phyloP scores from a whole-genome alignment of 2,888 invertebrate genomes.

The Aporophyla nigra region DNA sequence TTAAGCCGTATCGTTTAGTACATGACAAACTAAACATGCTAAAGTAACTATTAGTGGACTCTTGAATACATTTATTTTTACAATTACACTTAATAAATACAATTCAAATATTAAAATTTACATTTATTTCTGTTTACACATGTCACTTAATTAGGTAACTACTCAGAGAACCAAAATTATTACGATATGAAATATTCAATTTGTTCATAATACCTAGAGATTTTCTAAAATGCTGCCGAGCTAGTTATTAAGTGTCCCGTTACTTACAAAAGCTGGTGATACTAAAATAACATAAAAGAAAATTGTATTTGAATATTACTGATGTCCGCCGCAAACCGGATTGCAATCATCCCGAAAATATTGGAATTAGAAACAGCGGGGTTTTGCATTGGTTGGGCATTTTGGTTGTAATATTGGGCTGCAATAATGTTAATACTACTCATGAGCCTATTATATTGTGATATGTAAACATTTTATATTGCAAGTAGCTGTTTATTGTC shows the following conservation, averaged over 20 bases:
- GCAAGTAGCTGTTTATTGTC: too few relatives aligned
- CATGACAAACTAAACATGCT: constrained; percentile 77
- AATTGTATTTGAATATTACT: background rate
- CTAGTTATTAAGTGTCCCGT: background rate
- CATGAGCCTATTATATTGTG: too few relatives aligned
- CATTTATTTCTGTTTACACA: constrained; percentile 54
- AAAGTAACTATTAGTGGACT: constrained; percentile 72
- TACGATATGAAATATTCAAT: constrained; percentile 21
- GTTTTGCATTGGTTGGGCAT: too few relatives aligned
- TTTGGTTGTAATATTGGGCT: too few relatives aligned
- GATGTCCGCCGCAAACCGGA: constrained; percentile 4
- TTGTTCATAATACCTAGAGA: constrained; percentile 22
- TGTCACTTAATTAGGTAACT: constrained; percentile 65
- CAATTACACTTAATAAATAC: constrained; percentile 62
- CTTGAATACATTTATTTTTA: constrained; percentile 67
- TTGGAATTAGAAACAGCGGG: background rate
- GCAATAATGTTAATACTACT: too few relatives aligned
- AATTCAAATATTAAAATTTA: constrained; percentile 59
- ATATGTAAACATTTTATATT: too few relatives aligned
- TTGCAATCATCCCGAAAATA: constrained; percentile 23
- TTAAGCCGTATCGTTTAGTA: constrained; percentile 72
- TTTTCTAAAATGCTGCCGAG: constrained; percentile 26
- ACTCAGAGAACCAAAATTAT: constrained; percentile 51
- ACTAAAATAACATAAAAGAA: constrained; percentile 25
- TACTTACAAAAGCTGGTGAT: constrained; percentile 13